Evolutionary conservation across 1,140 invertebrate species (phyloP).

Genomic region (Microplitis demolitor): DNA sequence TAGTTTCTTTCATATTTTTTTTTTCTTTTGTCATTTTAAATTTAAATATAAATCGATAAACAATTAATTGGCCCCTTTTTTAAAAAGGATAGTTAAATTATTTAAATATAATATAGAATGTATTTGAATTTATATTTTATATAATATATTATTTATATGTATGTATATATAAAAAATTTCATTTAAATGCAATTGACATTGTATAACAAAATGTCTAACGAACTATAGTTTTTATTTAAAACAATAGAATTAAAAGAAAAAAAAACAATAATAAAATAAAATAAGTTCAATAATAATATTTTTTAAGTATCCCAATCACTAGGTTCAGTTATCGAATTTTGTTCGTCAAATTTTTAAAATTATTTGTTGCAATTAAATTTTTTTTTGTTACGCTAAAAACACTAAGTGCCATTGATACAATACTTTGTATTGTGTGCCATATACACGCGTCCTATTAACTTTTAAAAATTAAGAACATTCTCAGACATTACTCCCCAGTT

Average conservation of each 20-base stretch:
- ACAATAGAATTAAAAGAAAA: background rate
- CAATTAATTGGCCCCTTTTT: constrained; percentile 20
- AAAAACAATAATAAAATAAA: background rate
- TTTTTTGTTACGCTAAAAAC: background rate
- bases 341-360: background rate
- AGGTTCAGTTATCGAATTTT: background rate
- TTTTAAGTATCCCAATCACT: background rate
- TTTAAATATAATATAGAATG: background rate
- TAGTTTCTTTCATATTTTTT: background rate
- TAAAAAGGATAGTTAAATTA: constrained; percentile 19
- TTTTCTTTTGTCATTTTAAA: background rate
- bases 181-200: constrained; percentile 4
- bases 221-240: background rate
- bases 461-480: background rate
- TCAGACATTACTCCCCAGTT: background rate
- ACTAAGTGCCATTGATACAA: constrained; percentile 20
- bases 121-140: background rate
- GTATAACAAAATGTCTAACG: background rate
- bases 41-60: background rate
- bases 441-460: background rate
- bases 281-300: background rate
- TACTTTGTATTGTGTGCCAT: constrained; percentile 23
- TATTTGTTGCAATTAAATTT: no score
- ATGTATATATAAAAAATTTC: background rate
- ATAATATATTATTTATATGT: background rate